Conservation (phyloP, 2,888 invertebrate genomes). For the Chaitophorus viminalis region DNA sequence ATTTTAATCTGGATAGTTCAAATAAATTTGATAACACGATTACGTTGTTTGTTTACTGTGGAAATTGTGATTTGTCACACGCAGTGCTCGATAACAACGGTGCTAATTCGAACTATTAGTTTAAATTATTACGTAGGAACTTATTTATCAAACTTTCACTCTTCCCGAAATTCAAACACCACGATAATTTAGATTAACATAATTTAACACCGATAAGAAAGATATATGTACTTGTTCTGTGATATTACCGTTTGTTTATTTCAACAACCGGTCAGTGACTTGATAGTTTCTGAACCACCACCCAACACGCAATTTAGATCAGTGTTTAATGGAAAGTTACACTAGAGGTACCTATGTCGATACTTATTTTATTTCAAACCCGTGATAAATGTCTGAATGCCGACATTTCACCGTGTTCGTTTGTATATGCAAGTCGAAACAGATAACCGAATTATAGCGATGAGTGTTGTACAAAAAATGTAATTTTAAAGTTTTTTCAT, state of each 20-base stretch:
- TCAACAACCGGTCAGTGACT: constrained; percentile 33
- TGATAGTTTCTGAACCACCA: neutral
- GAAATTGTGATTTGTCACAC: neutral
- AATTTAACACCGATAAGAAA: constrained; percentile 1
- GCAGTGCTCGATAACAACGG: neutral
- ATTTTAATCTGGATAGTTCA: neutral
- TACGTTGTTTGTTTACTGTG: neutral
- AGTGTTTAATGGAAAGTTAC: constrained; percentile 34
- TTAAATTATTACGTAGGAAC: neutral
- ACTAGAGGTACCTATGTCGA: neutral
- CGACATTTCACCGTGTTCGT: constrained; percentile 8
- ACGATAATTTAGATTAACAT: constrained; percentile 9
- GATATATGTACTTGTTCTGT: neutral
- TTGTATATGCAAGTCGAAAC: neutral
- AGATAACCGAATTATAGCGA: neutral
- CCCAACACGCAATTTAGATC: constrained; percentile 12
- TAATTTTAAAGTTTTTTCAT: neutral
- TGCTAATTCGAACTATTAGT: neutral
- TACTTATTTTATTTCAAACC: neutral
- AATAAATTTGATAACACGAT: neutral
- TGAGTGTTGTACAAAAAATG: neutral
- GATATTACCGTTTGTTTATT: constrained; percentile 9
- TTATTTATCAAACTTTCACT: neutral
- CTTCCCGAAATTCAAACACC: neutral
- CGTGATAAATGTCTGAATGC: constrained; percentile 7